Base-by-base conservation (phyloP, 2,113 vertebrate genomes). In the Corythaixoides concolor region DNA sequence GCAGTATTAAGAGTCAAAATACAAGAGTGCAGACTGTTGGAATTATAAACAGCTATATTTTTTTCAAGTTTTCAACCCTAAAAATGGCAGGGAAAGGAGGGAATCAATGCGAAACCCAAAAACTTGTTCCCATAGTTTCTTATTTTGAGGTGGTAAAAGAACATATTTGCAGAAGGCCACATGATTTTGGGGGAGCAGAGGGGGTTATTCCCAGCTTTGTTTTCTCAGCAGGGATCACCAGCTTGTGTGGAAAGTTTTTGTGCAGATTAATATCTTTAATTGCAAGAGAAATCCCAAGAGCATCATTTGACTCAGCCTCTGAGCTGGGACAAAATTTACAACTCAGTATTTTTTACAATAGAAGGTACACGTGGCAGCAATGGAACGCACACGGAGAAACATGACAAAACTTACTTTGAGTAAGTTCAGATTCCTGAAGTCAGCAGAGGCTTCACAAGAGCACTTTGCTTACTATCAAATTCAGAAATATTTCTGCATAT, bases 61-160 rank as follows among this genome's bases (percentile, higher is more conserved):
- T 37, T 56, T 60, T 59, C n/a, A 39, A 53, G 6, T 20, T 63
- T 37, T 19, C 63, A 85, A 33, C 4, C 1, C 12, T 35, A 60
- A 56, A 77, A 55, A 5, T 2, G 0, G 1, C 1, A 2, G 2
- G 3, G 0, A 0, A 2, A 3, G 35, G 15, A 35, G 20, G 4
- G 1, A 15, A 7, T 37, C 28, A 68, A 49, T 9, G 6, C n/a
- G 9, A 52, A 28, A 11, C 26, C 4, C 4, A 21, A 37, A 33
- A 43, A 5, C 20, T 45, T 32, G 3, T 45, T 74, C 21, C 37
- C 3, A 16, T 2, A 23, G 2, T 37, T 78, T 15, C 22, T 53
- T 68, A 28, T 53, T 93, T 45, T 69, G 17, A 91, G 20, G 14
- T 5, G 3, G 7, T 22, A 41, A 72, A 88, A 43, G 3, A 39